These are phyloP conservation scores for Myripristis murdjan DNA, from an alignment of 2,797 vertebrate genomes.

Conservation along the genomic window DNA sequence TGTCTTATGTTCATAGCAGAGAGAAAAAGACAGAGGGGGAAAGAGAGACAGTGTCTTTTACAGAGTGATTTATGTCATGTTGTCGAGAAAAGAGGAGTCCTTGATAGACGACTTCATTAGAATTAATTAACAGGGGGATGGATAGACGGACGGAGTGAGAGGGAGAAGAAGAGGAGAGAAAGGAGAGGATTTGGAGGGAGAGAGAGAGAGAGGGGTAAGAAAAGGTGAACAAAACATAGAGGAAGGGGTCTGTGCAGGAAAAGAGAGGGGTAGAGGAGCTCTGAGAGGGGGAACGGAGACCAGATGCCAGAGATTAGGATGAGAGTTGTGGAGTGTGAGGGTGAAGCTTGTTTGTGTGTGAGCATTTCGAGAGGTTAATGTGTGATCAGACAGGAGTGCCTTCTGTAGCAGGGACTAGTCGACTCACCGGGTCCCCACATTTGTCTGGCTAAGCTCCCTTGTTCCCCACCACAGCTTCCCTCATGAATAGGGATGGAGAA, in stretches of 20 bases:
- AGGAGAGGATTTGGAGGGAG: slow-evolving; percentile 43
- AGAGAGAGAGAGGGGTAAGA: slow-evolving; percentile 44
- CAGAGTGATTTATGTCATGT: slow-evolving; percentile 83
- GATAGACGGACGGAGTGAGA: slow-evolving; percentile 65
- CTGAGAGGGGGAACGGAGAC: slow-evolving; percentile 53
- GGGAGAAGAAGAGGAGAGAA: slow-evolving; percentile 51
- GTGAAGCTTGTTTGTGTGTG: slow-evolving; percentile 33
- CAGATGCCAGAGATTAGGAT: slow-evolving; percentile 69
- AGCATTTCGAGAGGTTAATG: slow-evolving; percentile 17
- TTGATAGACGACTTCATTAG: slow-evolving; percentile 86
- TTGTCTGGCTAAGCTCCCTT: too few species aligned
- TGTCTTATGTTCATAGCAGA: slow-evolving; percentile 25
- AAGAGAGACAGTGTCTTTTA: slow-evolving; percentile 51
- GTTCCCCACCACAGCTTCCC: too few species aligned
- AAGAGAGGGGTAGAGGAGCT: slow-evolving; percentile 49
- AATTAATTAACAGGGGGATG: slow-evolving; percentile 85
- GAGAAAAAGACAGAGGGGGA: slow-evolving; percentile 45
- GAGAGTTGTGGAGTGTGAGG: slow-evolving; percentile 43
- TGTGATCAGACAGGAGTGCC: not conserved
- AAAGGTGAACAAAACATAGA: slow-evolving; percentile 52
- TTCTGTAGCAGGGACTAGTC: too few species aligned
- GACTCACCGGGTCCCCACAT: too few species aligned
- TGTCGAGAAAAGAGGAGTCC: slow-evolving; percentile 81
- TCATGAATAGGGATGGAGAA: too few species aligned
- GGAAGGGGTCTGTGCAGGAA: slow-evolving; percentile 25